Conservation (phyloP, 2,888 invertebrate genomes). For the Aleiodes leptofemur region DNA sequence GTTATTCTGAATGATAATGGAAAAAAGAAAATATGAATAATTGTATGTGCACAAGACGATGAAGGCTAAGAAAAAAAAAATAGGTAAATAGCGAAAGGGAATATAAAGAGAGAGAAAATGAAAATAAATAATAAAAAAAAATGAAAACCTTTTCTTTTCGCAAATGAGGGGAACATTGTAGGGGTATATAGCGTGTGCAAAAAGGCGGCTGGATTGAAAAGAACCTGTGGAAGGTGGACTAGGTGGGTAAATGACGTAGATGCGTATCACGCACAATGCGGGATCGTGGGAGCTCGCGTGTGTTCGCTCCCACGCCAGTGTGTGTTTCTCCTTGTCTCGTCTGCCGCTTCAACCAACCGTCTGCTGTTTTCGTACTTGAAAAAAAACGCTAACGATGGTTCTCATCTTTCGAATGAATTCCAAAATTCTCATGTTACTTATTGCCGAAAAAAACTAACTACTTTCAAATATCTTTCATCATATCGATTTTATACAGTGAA, state of each 20-base stretch:
- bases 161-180: conserved; percentile 59
- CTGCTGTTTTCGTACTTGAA: conserved; percentile 33
- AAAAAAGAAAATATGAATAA: background rate
- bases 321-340: conserved; percentile 46
- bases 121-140: conserved; percentile 36
- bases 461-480: too few relatives aligned
- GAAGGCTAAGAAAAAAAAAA: background rate
- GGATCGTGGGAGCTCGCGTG: conserved; percentile 69
- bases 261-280: conserved; percentile 63
- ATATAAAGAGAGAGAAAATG: conserved; percentile 39
- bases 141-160: conserved; percentile 35
- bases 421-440: background rate
- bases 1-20: too few relatives aligned
- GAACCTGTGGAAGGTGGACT: conserved; percentile 56
- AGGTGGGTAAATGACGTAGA: conserved; percentile 71
- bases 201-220: conserved; percentile 31
- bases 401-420: conserved; percentile 18
- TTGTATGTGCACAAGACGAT: too few relatives aligned
- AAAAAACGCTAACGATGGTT: conserved; percentile 23
- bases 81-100: background rate
- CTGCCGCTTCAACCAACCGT: conserved; percentile 18
- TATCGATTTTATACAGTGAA: too few relatives aligned
- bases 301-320: conserved; percentile 67
- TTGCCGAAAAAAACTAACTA: too few relatives aligned
- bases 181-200: conserved; percentile 31